Evolutionary conservation across 2,113 vertebrate genomes (phyloP), one percentile per base, ranked within the genome.

Genomic region (Catharus minimus): DNA sequence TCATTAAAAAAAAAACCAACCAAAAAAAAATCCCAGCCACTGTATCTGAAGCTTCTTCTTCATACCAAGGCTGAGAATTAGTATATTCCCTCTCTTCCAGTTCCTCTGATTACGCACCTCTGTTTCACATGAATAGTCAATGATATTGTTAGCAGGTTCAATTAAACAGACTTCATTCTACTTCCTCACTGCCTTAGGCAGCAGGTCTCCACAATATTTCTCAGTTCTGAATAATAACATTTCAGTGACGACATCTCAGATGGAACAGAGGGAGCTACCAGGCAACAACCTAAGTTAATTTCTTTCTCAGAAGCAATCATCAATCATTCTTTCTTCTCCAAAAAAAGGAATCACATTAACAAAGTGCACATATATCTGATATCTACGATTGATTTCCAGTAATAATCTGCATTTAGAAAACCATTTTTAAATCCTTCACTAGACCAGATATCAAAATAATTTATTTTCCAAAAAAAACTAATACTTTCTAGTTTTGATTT

Each of bases 41-140:
- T 77, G 11, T 23, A 11, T 61, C 36, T 77, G 19, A 32, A 64
- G 16, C 8, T 61, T 77, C 65, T 80, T 58, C 27, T 92, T 71
- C 3, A 3, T 69, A n/a, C 7, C 9, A 73, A 16, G 28, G 76
- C 15, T 79, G 33, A 85, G 38, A 90, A 86, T 36, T 55, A 79
- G 64, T 69, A 36, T 46, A 82, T 73, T 74, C 18, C 10, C 13
- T 92, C 67, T 90, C 32, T 81, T 23, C 26, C 24, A 43, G 26
- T 72, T 89, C 27, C n/a, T 93, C 43, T 86, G 77, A 87, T 85
- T 84, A 77, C 69, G 52, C 18, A 77, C 55, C 67, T 89, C 47
- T 91, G 67, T 85, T 93, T 91, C 84, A 84, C 44, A 78, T 84
- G 71, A 89, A 82, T 74, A 87, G 67, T 84, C 67, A 88, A 28